Evolutionary conservation across 2,888 invertebrate genomes (phyloP).

Genomic region (Drosophila cracens): DNA sequence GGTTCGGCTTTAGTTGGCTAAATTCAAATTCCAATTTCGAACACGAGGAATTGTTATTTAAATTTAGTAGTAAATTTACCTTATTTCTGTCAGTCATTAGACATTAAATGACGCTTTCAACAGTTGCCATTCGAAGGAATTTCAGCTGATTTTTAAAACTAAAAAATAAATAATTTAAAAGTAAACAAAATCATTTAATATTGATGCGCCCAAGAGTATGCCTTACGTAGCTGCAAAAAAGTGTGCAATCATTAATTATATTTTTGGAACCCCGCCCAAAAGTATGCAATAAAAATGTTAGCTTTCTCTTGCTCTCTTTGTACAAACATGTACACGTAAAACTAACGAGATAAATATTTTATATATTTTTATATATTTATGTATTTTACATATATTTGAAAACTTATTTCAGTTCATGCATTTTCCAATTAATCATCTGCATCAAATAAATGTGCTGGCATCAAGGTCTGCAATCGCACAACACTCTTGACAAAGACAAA

Average conservation of each 20-base stretch:
- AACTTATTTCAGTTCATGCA: background rate
- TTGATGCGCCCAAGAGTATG: background rate
- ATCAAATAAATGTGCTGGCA: background rate
- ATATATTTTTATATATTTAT: too few species aligned
- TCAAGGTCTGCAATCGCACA: background rate
- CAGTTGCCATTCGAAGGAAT: background rate
- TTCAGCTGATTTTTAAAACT: background rate
- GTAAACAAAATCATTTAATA: background rate
- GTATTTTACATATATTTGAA: too few species aligned
- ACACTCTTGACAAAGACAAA: background rate
- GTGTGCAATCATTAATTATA: background rate
- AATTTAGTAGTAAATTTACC: background rate
- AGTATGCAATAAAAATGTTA: background rate
- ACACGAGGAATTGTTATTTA: background rate
- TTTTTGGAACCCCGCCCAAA: background rate
- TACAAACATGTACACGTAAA: background rate
- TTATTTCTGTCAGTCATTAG: background rate
- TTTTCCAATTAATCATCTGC: background rate
- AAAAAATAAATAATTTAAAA: background rate
- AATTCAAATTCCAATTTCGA: constrained; percentile 13
- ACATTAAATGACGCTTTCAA: background rate
- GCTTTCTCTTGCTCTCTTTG: background rate
- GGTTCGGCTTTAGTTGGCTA: constrained; percentile 14
- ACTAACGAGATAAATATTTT: background rate
- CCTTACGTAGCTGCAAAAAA: background rate